phyloP scores from a whole-genome alignment of 1,140 invertebrate species.

The Leptinotarsa texana region DNA sequence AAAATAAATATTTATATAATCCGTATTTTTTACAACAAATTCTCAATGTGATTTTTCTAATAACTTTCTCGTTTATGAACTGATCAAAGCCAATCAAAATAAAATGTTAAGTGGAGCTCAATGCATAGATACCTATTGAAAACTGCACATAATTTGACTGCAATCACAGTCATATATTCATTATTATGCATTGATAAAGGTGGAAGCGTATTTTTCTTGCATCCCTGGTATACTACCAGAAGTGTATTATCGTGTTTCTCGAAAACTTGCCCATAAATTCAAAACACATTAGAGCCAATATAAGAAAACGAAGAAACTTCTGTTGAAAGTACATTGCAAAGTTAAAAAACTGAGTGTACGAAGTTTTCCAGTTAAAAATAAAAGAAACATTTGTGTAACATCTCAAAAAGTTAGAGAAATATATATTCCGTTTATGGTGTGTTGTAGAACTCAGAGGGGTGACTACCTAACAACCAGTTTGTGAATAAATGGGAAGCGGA shows the following conservation, averaged over 20 bases:
- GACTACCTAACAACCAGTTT: not conserved
- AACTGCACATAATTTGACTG: no score
- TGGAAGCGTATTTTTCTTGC: no score
- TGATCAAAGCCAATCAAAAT: no score
- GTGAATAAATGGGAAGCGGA: not conserved
- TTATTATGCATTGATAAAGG: no score
- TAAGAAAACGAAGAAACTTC: constrained; percentile 2
- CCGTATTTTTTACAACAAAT: no score
- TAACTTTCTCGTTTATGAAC: no score
- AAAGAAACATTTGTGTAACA: not conserved
- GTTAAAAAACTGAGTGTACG: not conserved
- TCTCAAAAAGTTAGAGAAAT: not conserved
- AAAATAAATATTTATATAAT: no score
- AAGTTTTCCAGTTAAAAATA: constrained; percentile 2
- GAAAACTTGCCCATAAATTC: not conserved
- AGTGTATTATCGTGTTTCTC: not conserved
- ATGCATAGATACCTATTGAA: no score
- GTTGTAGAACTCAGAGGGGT: not conserved
- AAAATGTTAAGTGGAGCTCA: no score
- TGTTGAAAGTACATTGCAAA: not conserved
- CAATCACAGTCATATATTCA: no score
- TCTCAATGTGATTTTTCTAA: no score
- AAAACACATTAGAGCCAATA: not conserved
- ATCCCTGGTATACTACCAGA: no score
- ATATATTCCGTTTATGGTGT: not conserved